These are phyloP conservation scores for Corythoichthys intestinalis DNA, from an alignment of 2,113 vertebrate genomes.

Conservation along the genomic window DNA sequence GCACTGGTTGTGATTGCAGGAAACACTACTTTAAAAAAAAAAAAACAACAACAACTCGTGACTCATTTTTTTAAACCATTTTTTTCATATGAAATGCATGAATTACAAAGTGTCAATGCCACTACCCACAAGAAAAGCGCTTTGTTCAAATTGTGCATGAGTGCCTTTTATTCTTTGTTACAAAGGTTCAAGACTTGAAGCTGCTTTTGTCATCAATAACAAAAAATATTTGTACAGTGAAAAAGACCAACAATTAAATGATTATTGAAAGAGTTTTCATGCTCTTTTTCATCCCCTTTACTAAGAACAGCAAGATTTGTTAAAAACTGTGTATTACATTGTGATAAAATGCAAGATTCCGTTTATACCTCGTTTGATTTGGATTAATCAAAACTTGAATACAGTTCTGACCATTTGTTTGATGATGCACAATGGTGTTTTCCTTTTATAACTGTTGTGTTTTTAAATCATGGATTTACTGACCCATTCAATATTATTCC, in stretches of 20 bases:
- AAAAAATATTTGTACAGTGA: constrained; percentile 6
- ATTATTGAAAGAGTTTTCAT: background rate
- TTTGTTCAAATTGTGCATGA: background rate
- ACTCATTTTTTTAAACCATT: too few species aligned
- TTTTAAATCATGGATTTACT: background rate
- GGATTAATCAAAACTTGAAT: constrained; percentile 26
- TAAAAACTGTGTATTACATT: background rate
- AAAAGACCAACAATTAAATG: background rate
- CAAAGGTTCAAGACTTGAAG: constrained; percentile 3
- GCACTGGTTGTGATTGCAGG: constrained; percentile 29
- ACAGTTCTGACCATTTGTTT: background rate
- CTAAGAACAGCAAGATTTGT: constrained; percentile 8
- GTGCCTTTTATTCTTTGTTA: constrained; percentile 28
- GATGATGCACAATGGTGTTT: background rate
- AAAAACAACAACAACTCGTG: too few species aligned
- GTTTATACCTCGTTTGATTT: background rate
- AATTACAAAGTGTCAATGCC: constrained; percentile 10
- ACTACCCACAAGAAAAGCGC: background rate
- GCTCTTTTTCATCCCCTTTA: background rate
- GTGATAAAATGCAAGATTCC: background rate
- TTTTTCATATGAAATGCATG: background rate
- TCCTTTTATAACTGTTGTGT: background rate
- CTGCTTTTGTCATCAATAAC: background rate
- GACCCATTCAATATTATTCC: background rate
- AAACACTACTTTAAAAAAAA: background rate